Conservation (phyloP, 2,797 vertebrate species). For the Potorous gilbertii region DNA sequence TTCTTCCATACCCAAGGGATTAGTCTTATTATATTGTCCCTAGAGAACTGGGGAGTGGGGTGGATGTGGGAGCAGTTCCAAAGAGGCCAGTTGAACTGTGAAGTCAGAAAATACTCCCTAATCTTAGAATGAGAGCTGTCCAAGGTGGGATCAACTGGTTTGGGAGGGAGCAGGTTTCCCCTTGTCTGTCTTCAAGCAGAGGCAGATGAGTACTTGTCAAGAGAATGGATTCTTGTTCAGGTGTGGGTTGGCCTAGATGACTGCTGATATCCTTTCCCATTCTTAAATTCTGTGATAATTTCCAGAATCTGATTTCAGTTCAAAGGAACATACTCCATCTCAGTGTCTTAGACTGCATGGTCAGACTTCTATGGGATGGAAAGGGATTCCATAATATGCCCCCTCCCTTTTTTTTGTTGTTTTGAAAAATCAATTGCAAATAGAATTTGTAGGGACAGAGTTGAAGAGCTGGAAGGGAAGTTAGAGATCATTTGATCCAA, state of each 20-base stretch:
- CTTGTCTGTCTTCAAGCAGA: not conserved
- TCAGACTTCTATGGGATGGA: not conserved
- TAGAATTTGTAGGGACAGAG: not conserved
- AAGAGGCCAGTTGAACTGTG: not conserved
- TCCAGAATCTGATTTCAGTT: too few relatives aligned
- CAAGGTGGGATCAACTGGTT: not conserved
- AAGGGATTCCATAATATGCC: not conserved
- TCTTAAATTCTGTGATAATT: not conserved
- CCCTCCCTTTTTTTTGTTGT: not conserved
- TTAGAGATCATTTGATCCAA: not conserved
- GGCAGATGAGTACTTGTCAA: not conserved
- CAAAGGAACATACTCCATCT: too few relatives aligned
- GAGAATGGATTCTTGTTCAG: not conserved
- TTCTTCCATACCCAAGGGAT: not conserved
- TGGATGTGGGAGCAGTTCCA: too few relatives aligned
- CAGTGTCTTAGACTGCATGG: too few relatives aligned
- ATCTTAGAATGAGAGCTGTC: not conserved
- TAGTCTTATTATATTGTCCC: not conserved
- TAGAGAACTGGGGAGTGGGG: not conserved
- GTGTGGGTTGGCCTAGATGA: not conserved
- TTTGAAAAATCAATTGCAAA: not conserved
- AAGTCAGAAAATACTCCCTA: not conserved
- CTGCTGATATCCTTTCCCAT: not conserved
- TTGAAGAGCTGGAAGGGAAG: not conserved
- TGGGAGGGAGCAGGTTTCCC: not conserved